Evolutionary conservation across 2,113 vertebrate genomes (phyloP), one percentile per base, ranked within the genome.

Genomic region (Anseranas semipalmata): DNA sequence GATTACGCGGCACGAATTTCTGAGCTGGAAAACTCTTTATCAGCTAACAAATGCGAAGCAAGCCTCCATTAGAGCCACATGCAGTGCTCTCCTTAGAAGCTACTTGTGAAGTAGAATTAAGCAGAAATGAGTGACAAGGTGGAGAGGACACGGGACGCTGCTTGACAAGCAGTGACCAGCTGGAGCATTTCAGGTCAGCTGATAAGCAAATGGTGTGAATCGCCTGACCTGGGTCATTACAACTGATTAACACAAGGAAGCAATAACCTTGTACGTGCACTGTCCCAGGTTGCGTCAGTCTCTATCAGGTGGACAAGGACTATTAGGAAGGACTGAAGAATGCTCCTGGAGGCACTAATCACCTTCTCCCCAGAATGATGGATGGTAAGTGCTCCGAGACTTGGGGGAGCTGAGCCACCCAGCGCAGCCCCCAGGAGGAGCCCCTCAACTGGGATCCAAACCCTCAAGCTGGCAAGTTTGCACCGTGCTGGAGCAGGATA

Each of bases 11-110:
- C 43, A 87, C 35, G 92, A 94, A 95, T 94, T 96, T 93, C 88
- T 95, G 74, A 95, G 86, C 79, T 92, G 58, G 37, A 83, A 94
- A 90, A 88, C 22, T 86, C 79, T 93, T 89, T 86, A 96, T 76
- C 90, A 60, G 62, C 85, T 88, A 88, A 52, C 68, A 75, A 91
- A 70, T 0, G 13, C 45, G 41, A 89, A 79, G 73, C 63, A 91
- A 73, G 82, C 59, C 16, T 78, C 90, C 59, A 75, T 73, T 37
- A 86, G 71, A 84, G 82, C 25, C 56, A 76, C 1, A 15, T 59
- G 63, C 55, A 65, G 92, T 30, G 50, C 87, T 71, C 83, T 86
- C 80, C 81, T 96, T 76, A 95, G 71, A 74, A 55, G 73, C 32
- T 79, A 66, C 84, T 91, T 91, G 59, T 59, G 75, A 60, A 92